Evolutionary conservation across 2,797 vertebrate genomes (phyloP), one percentile per base, ranked within the genome.

Genomic region (Peromyscus attwateri): DNA sequence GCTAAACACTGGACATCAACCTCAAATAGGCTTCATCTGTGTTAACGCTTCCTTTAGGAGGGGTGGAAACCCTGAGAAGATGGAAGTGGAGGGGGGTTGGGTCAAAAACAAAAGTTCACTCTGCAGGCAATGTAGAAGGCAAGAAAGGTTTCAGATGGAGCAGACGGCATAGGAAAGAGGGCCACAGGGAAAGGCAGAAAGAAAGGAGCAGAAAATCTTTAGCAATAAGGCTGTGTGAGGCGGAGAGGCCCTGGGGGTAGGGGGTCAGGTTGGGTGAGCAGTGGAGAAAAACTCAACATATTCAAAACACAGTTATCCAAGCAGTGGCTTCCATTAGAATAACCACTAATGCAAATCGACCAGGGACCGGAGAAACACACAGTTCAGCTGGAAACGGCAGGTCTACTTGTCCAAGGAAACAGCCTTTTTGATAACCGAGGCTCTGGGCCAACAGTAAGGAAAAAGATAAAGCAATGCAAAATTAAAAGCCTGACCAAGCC

Each of bases 401-500:
- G 21, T 29, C 43, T 82, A 57, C 68, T 87, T 75, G 81, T 43
- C 89, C 60, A 87, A 91, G 52, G 31, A 96, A 91, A 84, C 7
- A 17, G 49, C 23, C 64, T 90, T 92, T 43, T 19, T 89, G 60
- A 88, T 34, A 83, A 79, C 73, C 77, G 43, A 93, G 68, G 60
- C 87, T 46, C 70, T 87, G 29, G 89, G 87, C 55, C 91, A 89
- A 66, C 17, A 80, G 55, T 71, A 92, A 91, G 52, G 40, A 95
- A 95, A 84, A 0, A 66, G 55, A 46, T 66, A 95, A 79, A 95
- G 40, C 43, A 34, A 68, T 13, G 27, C 25, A 95, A 95, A 91
- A 79, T 46, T 43, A 23, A 71, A 79, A 89, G 82, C 87, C 66
- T 17, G 79, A 55, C 57, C 80, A 75, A 13, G 55, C 73, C 83